Conservation (phyloP, 2,797 vertebrate genomes). For the Semaprochilodus insignis region DNA sequence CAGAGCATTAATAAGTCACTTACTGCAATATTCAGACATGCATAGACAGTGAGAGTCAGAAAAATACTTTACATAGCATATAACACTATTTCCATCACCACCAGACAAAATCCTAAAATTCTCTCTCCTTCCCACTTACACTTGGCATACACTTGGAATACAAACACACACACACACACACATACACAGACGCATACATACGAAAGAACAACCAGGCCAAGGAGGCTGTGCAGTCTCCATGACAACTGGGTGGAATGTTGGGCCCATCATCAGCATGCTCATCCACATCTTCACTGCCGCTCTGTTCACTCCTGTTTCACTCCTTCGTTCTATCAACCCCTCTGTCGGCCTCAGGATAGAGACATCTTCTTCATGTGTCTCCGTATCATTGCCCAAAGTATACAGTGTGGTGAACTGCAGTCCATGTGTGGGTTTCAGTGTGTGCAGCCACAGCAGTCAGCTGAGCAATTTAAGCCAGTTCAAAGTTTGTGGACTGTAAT, state of each 20-base stretch:
- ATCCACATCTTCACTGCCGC: conserved; percentile 54
- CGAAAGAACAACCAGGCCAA: conserved; percentile 47
- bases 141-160: not conserved
- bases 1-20: too few species aligned
- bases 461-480: not conserved
- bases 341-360: conserved; percentile 39
- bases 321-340: conserved; percentile 20
- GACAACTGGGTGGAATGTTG: conserved; percentile 64
- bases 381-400: conserved; percentile 25
- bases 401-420: not conserved
- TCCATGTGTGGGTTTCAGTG: conserved; percentile 3
- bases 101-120: not conserved
- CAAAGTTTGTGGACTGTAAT: too few species aligned
- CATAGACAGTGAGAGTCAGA: not conserved
- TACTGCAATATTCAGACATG: not conserved
- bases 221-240: conserved; percentile 65
- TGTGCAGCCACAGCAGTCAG: not conserved
- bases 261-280: conserved; percentile 63
- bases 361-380: conserved; percentile 33
- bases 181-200: conserved; percentile 34
- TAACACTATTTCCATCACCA: not conserved
- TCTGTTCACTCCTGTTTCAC: conserved; percentile 29
- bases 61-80: not conserved
- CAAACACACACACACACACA: conserved; percentile 10
- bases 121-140: not conserved